Conservation (phyloP, 2,888 invertebrate species). For the Agrochola macilenta region DNA sequence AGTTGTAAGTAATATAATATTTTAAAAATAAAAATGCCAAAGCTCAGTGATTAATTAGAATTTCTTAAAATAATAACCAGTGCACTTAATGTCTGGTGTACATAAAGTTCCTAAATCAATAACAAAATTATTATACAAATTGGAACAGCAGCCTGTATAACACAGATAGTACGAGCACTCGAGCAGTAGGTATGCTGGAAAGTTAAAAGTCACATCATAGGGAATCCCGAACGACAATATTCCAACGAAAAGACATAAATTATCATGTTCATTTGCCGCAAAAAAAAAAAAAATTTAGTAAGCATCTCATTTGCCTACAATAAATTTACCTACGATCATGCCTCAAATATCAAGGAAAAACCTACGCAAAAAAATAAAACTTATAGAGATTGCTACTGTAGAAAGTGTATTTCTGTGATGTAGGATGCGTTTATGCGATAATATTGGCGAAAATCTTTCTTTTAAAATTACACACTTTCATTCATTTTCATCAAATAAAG, state of each 20-base stretch:
- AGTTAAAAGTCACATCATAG: conserved; percentile 13
- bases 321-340: neutral
- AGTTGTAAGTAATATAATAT: neutral
- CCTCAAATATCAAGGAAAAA: neutral
- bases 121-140: neutral
- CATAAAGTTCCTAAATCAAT: neutral
- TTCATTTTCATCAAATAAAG: too few relatives aligned
- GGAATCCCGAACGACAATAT: conserved; percentile 30
- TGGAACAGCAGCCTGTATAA: conserved; percentile 14
- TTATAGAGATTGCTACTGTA: neutral
- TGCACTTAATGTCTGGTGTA: too few relatives aligned
- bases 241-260: neutral
- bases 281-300: too few relatives aligned
- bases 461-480: neutral
- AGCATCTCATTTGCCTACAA: conserved; percentile 4
- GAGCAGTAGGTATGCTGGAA: neutral
- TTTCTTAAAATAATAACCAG: neutral
- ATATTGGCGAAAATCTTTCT: neutral
- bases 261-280: neutral
- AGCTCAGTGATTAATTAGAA: neutral
- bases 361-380: neutral
- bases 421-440: neutral
- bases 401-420: neutral
- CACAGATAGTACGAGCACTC: neutral
- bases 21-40: neutral